phyloP scores from a whole-genome alignment of 1,140 invertebrate species.

The Drosophila insularis region DNA sequence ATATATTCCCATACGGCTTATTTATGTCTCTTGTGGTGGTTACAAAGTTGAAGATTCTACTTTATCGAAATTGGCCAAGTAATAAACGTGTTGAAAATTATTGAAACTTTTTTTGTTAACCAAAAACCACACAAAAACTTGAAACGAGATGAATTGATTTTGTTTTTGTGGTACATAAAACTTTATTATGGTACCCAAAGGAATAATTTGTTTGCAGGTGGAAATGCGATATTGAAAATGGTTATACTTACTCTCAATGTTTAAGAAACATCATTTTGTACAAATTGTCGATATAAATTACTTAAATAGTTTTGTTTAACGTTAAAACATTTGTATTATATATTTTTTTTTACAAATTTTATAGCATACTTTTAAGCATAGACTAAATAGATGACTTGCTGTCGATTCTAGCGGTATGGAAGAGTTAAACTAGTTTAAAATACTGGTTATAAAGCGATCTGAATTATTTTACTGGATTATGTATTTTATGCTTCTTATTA shows the following conservation, averaged over 20 bases:
- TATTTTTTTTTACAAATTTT: no score
- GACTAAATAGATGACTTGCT: no score
- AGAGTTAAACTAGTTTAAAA: no score
- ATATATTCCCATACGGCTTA: slow-evolving; percentile 64
- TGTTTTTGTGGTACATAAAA: slow-evolving; percentile 1
- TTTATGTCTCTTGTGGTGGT: slow-evolving; percentile 56
- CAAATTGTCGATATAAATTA: no score
- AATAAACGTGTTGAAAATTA: slow-evolving; percentile 58
- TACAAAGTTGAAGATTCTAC: slow-evolving; percentile 55
- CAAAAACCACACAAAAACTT: slow-evolving; percentile 8
- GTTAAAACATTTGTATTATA: no score
- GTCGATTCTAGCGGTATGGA: no score
- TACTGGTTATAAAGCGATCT: no score
- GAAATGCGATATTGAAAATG: not conserved
- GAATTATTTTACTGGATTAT: no score
- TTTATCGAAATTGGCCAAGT: slow-evolving; percentile 45
- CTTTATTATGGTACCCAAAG: not conserved
- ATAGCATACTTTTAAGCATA: no score
- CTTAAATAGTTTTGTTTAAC: no score
- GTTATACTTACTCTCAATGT: not conserved
- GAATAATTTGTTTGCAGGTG: slow-evolving; percentile 6
- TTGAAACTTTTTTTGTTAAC: slow-evolving; percentile 60
- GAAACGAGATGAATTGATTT: slow-evolving; percentile 65
- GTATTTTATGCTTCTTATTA: no score
- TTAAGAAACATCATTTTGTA: not conserved